A percentile compares a stretch with the other conserved stretches of the same genome.
Evolutionary conservation across 1,140 invertebrate species (phyloP).

Genomic region (Anastatus disparis): DNA sequence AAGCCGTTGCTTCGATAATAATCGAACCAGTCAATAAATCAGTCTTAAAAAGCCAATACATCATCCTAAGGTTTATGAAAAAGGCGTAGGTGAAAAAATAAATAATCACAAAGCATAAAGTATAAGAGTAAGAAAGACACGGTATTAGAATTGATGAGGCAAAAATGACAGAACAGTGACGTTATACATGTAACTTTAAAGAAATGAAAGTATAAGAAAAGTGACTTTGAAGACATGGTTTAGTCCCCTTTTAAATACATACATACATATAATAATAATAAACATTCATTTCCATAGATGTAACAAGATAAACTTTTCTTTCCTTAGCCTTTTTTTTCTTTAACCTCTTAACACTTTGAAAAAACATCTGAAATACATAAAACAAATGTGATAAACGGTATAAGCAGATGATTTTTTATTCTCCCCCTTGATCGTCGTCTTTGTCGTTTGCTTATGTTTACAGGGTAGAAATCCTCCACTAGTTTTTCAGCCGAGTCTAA

Average conservation of each 20-base stretch:
- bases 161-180: neutral
- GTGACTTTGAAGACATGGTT: too few relatives aligned
- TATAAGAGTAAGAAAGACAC: neutral
- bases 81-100: constrained; percentile 12
- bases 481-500: neutral
- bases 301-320: neutral
- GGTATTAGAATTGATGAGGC: constrained; percentile 12
- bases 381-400: constrained; percentile 23
- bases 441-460: constrained; percentile 5
- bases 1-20: neutral
- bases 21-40: neutral
- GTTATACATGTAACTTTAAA: neutral
- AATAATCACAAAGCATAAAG: neutral
- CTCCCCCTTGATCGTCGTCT: neutral
- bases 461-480: neutral
- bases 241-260: too few relatives aligned
- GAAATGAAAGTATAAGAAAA: too few relatives aligned
- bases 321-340: neutral
- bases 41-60: neutral
- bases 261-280: constrained; percentile 33
- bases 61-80: neutral
- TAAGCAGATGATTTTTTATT: neutral
- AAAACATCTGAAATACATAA: constrained; percentile 6
- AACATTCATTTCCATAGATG: constrained; percentile 5
- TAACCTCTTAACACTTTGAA: too few relatives aligned